phyloP scores from a whole-genome alignment of 2,113 vertebrate genomes.

The Perccottus glenii region DNA sequence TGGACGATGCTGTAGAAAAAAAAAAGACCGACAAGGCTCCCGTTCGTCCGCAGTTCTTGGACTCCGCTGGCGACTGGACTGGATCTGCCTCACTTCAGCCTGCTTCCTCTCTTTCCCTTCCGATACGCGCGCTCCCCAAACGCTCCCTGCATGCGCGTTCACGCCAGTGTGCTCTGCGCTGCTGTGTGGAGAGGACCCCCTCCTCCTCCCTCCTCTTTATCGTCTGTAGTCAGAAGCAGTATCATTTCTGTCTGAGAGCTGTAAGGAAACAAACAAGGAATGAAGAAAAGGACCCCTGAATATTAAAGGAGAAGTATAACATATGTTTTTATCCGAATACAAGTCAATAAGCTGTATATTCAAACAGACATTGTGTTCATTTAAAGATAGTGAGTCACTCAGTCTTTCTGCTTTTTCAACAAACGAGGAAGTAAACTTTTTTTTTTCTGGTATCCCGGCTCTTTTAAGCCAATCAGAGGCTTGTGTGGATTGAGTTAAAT shows the following conservation, averaged over 20 bases:
- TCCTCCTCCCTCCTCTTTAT: neutral
- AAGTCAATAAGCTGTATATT: no score
- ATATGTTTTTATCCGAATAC: no score
- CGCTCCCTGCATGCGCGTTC: slow-evolving; percentile 46
- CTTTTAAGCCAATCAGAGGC: no score
- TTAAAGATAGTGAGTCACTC: no score
- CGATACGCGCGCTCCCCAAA: slow-evolving; percentile 59
- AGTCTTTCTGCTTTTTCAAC: no score
- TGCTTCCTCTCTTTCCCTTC: slow-evolving; percentile 56
- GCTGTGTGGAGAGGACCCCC: slow-evolving; percentile 10
- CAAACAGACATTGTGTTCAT: no score
- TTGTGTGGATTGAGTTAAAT: no score
- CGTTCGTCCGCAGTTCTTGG: slow-evolving; percentile 66
- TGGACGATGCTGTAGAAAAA: slow-evolving; percentile 55
- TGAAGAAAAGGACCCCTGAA: neutral
- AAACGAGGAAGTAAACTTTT: no score
- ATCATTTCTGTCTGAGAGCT: slow-evolving; percentile 25
- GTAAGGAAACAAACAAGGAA: neutral
- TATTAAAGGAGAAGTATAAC: no score
- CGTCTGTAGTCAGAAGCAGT: slow-evolving; percentile 2
- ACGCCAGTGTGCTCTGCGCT: slow-evolving; percentile 43
- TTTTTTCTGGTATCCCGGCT: no score
- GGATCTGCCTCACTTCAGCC: slow-evolving; percentile 34
- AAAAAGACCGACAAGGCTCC: slow-evolving; percentile 45
- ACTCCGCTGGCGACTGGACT: slow-evolving; percentile 68